A percentile compares a stretch with the other conserved stretches of the same genome.
Evolutionary conservation across 2,888 invertebrate genomes (phyloP).

Genomic region (Nasonia oneida): DNA sequence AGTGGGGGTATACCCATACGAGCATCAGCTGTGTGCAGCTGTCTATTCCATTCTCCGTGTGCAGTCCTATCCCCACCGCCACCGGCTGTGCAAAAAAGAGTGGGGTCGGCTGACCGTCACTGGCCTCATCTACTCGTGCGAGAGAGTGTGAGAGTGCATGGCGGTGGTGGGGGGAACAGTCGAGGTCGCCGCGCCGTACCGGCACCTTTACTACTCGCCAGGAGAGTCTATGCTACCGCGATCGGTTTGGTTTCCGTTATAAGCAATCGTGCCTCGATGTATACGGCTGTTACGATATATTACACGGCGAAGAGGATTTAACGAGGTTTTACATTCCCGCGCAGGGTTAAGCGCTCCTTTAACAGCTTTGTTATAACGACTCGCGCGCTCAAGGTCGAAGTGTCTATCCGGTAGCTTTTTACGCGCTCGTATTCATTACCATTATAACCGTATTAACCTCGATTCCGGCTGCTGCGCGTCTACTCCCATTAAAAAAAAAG

Average conservation of each 20-base stretch:
- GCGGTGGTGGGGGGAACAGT: neutral
- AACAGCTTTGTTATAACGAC: neutral
- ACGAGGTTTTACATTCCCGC: neutral
- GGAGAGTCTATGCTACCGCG: neutral
- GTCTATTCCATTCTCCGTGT: neutral
- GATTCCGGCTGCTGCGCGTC: neutral
- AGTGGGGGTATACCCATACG: neutral
- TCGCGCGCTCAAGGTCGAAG: neutral
- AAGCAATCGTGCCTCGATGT: neutral
- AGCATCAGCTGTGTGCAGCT: slow-evolving; percentile 30
- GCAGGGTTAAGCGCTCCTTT: neutral
- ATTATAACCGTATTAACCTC: neutral
- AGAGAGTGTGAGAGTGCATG: too few relatives aligned
- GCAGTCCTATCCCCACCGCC: neutral
- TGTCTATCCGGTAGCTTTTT: neutral
- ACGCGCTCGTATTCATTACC: neutral
- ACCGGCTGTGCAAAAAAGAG: neutral
- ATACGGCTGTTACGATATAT: neutral
- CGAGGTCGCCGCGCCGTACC: neutral
- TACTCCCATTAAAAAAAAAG: neutral
- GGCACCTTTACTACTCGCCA: neutral
- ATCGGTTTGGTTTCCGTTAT: neutral
- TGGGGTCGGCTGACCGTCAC: neutral
- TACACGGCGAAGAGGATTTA: neutral
- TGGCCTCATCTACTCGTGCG: slow-evolving; percentile 8